Evolutionary conservation across 1,140 invertebrate species (phyloP), one percentile per base, ranked within the genome.

Genomic region (Trachymyrmex septentrionalis): DNA sequence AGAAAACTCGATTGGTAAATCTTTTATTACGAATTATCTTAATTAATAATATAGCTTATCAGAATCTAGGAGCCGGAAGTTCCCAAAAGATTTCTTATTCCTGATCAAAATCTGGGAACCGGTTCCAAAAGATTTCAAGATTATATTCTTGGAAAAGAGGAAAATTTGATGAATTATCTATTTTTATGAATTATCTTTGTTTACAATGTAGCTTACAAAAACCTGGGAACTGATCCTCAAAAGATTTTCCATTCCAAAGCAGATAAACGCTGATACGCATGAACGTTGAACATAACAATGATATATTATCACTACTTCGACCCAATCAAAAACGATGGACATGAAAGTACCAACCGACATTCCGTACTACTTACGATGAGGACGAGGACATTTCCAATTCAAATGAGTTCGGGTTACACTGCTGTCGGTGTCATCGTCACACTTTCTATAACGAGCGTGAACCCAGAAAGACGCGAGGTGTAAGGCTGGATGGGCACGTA

Each of bases 351-450:
- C 69, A 66, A 14, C 24, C 21, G 30, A 75, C 57, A 87, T 87
- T 84, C 61, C 69, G 63, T 81, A 66, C 85, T 81, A 81, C 63
- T 86, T 81, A 72, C 44, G 50, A 55, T 64, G 78, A 21, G 44
- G 21, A 64, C 75, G 78, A 21, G 55, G 19, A 64, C 16, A 87
- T 87, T 85, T 85, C 50, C 67, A 87, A 87, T 87, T 87, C 86
- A 87, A 87, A 87, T 87, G 82, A 19, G 71, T 87, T 85, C 78
- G 78, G 59, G 66, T 86, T 87, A 84, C 30, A 86, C 57, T 34
- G 77, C 38, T 14, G 73, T 34, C 53, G 48, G 38, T 67, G 85
- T 86, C 85, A 81, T 81, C 53, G 85, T 80, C 80, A 87, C 34
- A 87, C 86, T 87, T 87, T 87, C 86, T 87, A 87, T 61, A 85